Conservation (phyloP, 1,140 invertebrate species). For the Ceratosolen fusciceps region DNA sequence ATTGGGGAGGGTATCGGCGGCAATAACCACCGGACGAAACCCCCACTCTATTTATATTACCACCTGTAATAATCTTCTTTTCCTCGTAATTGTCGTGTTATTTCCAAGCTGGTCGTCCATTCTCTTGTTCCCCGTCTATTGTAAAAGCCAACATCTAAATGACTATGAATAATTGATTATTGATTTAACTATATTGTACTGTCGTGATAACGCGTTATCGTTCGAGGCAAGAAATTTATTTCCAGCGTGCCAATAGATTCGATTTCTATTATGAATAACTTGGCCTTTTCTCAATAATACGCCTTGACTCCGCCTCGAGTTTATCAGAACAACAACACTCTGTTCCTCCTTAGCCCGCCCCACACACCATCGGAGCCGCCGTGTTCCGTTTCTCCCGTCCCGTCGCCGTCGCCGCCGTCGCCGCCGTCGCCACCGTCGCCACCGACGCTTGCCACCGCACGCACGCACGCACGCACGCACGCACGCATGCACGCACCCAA, state of each 20-base stretch:
- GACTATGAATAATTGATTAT: background rate
- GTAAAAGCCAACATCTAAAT: background rate
- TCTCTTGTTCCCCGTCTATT: background rate
- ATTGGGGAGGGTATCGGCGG: background rate
- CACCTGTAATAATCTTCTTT: background rate
- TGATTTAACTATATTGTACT: background rate
- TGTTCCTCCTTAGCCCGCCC: no score
- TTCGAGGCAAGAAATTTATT: no score
- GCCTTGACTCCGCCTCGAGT: background rate
- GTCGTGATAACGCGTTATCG: background rate
- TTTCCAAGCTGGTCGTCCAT: background rate
- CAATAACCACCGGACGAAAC: background rate
- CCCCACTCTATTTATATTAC: no score
- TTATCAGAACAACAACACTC: background rate
- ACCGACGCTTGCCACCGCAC: no score
- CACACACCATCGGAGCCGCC: no score
- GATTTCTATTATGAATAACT: no score
- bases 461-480: no score
- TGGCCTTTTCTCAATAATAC: background rate
- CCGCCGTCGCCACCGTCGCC: no score
- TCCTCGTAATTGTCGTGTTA: background rate
- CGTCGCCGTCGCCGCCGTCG: no score
- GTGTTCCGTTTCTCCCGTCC: no score
- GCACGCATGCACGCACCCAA: no score
- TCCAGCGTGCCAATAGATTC: no score